These are phyloP conservation scores for Dendrolimus punctatus DNA, from an alignment of 1,140 invertebrate species.

Conservation along the genomic window DNA sequence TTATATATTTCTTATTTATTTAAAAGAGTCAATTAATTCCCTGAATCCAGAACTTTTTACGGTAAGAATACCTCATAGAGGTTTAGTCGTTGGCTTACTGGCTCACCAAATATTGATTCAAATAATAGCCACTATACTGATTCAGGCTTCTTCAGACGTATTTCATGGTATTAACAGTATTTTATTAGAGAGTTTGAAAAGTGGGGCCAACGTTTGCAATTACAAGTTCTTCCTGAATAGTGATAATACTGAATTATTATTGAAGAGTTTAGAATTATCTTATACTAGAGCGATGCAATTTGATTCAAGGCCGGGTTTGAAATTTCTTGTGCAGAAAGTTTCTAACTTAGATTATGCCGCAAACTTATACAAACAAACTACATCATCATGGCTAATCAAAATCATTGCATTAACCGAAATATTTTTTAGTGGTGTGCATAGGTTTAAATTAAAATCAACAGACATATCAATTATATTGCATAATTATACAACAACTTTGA, in stretches of 20 bases:
- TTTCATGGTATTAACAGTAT: slow-evolving; percentile 74
- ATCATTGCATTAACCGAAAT: slow-evolving; percentile 90
- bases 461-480: slow-evolving; percentile 78
- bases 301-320: slow-evolving; percentile 90
- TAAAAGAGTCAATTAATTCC: slow-evolving; percentile 80
- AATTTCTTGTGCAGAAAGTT: slow-evolving; percentile 95
- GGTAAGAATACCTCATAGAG: slow-evolving; percentile 87
- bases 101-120: slow-evolving; percentile 94
- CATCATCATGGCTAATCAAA: slow-evolving; percentile 91
- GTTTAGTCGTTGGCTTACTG: slow-evolving; percentile 88
- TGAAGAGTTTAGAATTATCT: slow-evolving; percentile 86
- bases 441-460: slow-evolving; percentile 74
- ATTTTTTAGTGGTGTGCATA: slow-evolving; percentile 77
- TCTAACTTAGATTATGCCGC: slow-evolving; percentile 89
- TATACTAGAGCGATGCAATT: slow-evolving; percentile 88
- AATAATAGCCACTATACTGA: slow-evolving; percentile 88
- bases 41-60: slow-evolving; percentile 86
- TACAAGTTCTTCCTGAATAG: slow-evolving; percentile 70
- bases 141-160: slow-evolving; percentile 76
- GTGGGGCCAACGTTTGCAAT: slow-evolving; percentile 68
- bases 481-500: slow-evolving; percentile 68
- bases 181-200: slow-evolving; percentile 72
- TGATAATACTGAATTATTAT: slow-evolving; percentile 77
- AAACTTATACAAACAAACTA: slow-evolving; percentile 94
- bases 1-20: slow-evolving; percentile 92